Evolutionary conservation across 1,140 invertebrate genomes (phyloP), one percentile per base, ranked within the genome.

Genomic region (Cataglyphis hispanica): DNA sequence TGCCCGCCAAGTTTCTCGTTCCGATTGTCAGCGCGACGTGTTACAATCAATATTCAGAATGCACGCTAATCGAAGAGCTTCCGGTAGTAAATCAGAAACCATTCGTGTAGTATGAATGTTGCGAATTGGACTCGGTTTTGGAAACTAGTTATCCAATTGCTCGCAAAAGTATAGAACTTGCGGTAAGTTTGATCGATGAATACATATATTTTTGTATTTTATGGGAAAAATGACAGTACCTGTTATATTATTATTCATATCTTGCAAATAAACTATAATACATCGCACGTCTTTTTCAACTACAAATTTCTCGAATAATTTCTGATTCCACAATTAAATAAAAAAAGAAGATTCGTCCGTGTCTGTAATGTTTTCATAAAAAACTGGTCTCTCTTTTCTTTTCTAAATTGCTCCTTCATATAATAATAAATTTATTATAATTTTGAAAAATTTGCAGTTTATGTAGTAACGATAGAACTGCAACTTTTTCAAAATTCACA

Each of bases 41-140:
- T 85, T 81, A 58, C 40, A 31, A 89, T 90, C 88, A 50, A 89
- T 90, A 90, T 87, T 90, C 89, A 72, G 61, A 60, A 85, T 46
- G 67, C 78, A 74, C 37, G 64, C 83, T 76, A 85, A 78, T 86
- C 78, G 66, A 69, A 70, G 86, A 66, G 50, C 56, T 66, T 84
- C 56, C 70, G 67, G 34, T 37, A 61, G 89, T 89, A 89, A 90
- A 89, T 90, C 88, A 89, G 76, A 77, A 85, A 66, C 84, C 67
- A 74, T 61, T 77, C 60, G 69, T 11, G 2, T 61, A 60, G 40
- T 27, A 80, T 53, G 78, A 56, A 83, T 74, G 67, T 83, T 72
- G 37, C 76, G 81, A 87, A 85, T 87, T 81, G 64, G 53, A 67
- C 61, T 77, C 86, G 76, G 61, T 74, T 86, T 87, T 87, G 81